These are phyloP conservation scores for Drosophila monieri DNA, from an alignment of 2,888 invertebrate genomes.

Conservation along the genomic window DNA sequence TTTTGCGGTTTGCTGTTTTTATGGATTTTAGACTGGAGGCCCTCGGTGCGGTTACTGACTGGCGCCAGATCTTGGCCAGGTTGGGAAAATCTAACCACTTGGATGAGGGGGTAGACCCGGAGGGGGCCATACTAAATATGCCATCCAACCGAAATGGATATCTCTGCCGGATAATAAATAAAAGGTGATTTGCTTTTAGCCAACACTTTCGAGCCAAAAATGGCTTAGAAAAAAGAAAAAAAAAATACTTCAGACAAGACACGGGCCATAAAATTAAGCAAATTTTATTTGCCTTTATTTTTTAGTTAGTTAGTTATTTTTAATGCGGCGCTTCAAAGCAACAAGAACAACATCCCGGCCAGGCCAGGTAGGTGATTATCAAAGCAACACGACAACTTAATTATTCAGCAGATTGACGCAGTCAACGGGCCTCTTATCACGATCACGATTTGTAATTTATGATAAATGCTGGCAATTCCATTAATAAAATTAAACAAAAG, in stretches of 20 bases:
- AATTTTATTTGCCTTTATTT: conserved; percentile 44
- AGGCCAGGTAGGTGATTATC: conserved; percentile 38
- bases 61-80: conserved; percentile 2
- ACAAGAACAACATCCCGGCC: conserved; percentile 10
- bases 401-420: conserved; percentile 58
- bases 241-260: conserved; percentile 25
- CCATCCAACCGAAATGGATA: not conserved
- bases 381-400: conserved; percentile 70
- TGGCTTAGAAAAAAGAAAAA: conserved; percentile 16
- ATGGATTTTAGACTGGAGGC: not conserved
- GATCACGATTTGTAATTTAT: conserved; percentile 80
- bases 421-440: conserved; percentile 61
- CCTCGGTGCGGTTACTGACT: not conserved
- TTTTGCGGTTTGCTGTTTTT: not conserved
- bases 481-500: conserved; percentile 77
- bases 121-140: not conserved
- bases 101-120: not conserved
- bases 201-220: conserved; percentile 43
- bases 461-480: conserved; percentile 80
- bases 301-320: not conserved
- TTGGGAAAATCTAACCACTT: not conserved
- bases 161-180: conserved; percentile 55
- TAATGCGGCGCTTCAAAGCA: conserved; percentile 27
- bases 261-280: conserved; percentile 65
- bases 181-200: conserved; percentile 66